Conservation (phyloP, 2,888 invertebrate species). For the Luperina nickerlii region DNA sequence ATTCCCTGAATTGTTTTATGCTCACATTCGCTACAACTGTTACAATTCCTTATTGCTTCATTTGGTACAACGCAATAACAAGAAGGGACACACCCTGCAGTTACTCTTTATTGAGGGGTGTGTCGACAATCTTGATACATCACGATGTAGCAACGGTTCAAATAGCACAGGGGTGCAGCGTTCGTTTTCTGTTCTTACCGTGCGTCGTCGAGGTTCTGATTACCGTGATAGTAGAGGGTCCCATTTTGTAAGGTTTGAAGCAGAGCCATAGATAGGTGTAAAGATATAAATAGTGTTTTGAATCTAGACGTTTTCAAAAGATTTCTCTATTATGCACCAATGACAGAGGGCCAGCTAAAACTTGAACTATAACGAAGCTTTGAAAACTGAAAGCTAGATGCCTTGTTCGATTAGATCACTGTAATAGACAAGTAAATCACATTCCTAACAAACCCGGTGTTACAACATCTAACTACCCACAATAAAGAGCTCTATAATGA, state of each 20-base stretch:
- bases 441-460: constrained; percentile 6
- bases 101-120: constrained; percentile 40
- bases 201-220: neutral
- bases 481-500: constrained; percentile 39
- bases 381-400: constrained; percentile 5
- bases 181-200: constrained; percentile 9
- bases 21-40: constrained; percentile 22
- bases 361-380: neutral
- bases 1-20: constrained; percentile 9
- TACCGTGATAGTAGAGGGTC: neutral
- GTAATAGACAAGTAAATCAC: constrained; percentile 17
- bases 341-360: neutral
- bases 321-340: neutral
- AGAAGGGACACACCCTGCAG: constrained; percentile 34
- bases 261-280: neutral
- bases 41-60: constrained; percentile 32
- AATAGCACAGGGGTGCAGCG: constrained; percentile 22
- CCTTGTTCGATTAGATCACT: neutral
- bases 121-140: constrained; percentile 24
- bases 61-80: constrained; percentile 35
- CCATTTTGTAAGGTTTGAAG: neutral
- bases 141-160: constrained; percentile 3
- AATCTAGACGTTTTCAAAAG: neutral
- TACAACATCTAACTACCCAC: constrained; percentile 33
- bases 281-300: neutral